These are phyloP conservation scores for Megaceryle torquata DNA, from an alignment of 2,113 vertebrate genomes.

Conservation along the genomic window DNA sequence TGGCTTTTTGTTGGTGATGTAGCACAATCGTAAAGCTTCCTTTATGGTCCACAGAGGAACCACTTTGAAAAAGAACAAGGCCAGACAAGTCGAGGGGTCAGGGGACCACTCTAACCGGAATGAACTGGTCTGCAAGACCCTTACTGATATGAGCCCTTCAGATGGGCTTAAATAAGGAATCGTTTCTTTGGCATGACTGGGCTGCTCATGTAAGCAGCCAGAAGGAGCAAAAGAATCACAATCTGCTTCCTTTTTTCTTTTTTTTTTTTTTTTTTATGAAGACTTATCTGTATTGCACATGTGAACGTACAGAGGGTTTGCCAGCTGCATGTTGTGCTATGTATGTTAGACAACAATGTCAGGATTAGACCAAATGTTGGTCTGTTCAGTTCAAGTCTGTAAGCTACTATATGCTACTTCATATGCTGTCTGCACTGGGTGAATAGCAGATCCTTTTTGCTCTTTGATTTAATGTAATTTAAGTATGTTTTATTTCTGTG, in stretches of 20 bases:
- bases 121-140: not conserved
- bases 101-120: not conserved
- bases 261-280: not conserved
- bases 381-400: not conserved
- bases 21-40: not conserved
- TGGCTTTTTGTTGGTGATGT: not conserved
- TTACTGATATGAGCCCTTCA: not conserved
- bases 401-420: not conserved
- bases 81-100: accelerated
- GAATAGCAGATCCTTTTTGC: not conserved
- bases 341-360: accelerated
- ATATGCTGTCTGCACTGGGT: not conserved
- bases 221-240: not conserved
- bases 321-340: not conserved
- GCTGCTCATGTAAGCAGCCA: not conserved
- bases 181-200: not conserved
- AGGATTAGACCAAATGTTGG: not conserved
- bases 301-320: not conserved
- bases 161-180: not conserved
- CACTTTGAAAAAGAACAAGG: not conserved
- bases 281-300: not conserved
- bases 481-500: not conserved
- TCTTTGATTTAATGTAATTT: not conserved
- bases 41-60: accelerated
- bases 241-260: not conserved